Conservation (phyloP, 2,888 invertebrate species). For the Deilephila elpenor region DNA sequence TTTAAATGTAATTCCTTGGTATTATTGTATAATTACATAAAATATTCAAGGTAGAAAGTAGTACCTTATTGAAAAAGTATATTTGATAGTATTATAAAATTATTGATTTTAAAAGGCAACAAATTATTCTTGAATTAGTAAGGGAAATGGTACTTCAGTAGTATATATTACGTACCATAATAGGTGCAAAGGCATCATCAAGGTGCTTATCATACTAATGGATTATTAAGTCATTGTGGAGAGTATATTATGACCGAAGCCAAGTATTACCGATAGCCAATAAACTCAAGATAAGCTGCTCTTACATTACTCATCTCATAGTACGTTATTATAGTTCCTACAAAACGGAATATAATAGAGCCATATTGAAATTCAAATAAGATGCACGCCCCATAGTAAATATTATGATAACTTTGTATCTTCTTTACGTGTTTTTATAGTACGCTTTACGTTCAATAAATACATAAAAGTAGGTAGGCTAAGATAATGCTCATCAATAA, state of each 20-base stretch:
- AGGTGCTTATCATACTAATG: constrained; percentile 17
- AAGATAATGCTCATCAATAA: not conserved
- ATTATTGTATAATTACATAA: no score
- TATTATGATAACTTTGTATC: constrained; percentile 12
- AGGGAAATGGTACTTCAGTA: not conserved
- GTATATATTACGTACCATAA: constrained; percentile 8
- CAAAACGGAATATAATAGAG: not conserved
- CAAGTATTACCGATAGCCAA: constrained; percentile 10
- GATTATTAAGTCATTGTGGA: constrained; percentile 18
- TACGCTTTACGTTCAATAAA: constrained; percentile 8
- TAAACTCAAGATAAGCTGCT: not conserved
- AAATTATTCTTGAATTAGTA: not conserved
- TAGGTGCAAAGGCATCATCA: constrained; percentile 9
- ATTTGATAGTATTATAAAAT: not conserved
- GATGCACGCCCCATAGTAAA: constrained; percentile 11
- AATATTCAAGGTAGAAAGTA: no score
- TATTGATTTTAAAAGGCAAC: not conserved
- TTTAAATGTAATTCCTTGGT: not conserved
- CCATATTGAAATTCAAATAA: constrained; percentile 22
- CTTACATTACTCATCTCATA: not conserved
- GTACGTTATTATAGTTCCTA: not conserved
- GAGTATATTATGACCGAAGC: constrained; percentile 10
- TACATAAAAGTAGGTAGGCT: constrained; percentile 15
- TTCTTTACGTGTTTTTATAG: not conserved
- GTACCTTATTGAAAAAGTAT: not conserved